Evolutionary conservation across 2,888 invertebrate species (phyloP).

Genomic region (Dynastes maya): DNA sequence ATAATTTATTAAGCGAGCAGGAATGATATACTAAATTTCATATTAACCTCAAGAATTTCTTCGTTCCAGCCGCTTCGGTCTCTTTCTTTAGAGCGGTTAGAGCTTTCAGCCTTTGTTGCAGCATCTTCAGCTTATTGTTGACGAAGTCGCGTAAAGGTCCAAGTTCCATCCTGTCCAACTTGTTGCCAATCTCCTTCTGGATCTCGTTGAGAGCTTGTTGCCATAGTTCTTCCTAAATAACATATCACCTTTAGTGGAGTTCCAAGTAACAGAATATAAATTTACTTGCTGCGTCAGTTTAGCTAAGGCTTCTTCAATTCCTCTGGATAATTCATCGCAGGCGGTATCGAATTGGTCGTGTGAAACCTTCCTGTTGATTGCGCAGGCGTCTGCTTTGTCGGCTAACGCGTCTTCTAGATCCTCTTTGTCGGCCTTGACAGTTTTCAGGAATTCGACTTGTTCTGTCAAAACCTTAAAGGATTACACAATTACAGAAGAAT

Average conservation of each 20-base stretch:
- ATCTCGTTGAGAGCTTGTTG: constrained; percentile 79
- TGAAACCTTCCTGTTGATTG: constrained; percentile 82
- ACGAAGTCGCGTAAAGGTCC: constrained; percentile 78
- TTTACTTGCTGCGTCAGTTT: constrained; percentile 76
- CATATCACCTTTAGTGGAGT: neutral
- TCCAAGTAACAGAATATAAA: neutral
- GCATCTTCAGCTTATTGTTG: constrained; percentile 74
- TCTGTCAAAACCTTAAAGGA: constrained; percentile 74
- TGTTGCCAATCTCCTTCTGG: constrained; percentile 78
- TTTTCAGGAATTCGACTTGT: constrained; percentile 78
- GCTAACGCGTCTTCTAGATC: constrained; percentile 82
- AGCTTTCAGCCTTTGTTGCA: constrained; percentile 77
- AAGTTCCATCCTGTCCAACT: constrained; percentile 79
- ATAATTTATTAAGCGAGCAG: neutral
- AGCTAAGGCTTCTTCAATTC: constrained; percentile 77
- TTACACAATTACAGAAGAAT: constrained; percentile 13
- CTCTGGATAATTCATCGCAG: constrained; percentile 78
- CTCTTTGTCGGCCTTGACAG: constrained; percentile 80
- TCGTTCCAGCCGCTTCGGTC: constrained; percentile 83
- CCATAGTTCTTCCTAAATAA: constrained; percentile 75
- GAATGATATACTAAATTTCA: too few relatives aligned
- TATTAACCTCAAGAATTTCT: constrained; percentile 75
- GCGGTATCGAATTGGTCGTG: constrained; percentile 81
- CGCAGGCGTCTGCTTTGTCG: constrained; percentile 81
- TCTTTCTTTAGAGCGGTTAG: constrained; percentile 75